phyloP scores from a whole-genome alignment of 1,140 invertebrate genomes.

The Paracyclopina nana region DNA sequence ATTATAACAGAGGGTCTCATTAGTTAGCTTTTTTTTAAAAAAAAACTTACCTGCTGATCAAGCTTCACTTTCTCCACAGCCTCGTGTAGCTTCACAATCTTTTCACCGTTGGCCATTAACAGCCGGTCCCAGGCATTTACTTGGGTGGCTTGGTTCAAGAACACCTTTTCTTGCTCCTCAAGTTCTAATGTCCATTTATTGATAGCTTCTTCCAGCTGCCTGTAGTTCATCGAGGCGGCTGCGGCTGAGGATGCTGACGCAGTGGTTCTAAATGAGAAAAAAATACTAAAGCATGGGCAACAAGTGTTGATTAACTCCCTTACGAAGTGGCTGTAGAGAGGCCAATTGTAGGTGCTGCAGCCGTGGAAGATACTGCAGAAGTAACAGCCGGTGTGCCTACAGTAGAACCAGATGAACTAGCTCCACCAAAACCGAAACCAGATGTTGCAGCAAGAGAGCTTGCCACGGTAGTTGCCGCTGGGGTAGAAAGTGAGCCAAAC shows the following conservation, averaged over 20 bases:
- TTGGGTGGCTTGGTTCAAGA: slow-evolving; percentile 79
- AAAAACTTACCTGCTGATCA: slow-evolving; percentile 39
- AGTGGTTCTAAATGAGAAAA: slow-evolving; percentile 7
- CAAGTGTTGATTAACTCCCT: neutral
- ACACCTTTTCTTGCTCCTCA: slow-evolving; percentile 78
- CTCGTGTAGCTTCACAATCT: slow-evolving; percentile 63
- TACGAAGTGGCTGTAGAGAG: slow-evolving; percentile 4
- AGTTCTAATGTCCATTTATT: slow-evolving; percentile 89
- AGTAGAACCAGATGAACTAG: neutral
- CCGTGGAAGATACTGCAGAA: neutral
- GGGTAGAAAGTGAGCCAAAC: neutral
- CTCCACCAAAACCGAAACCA: neutral
- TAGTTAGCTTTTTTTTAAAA: neutral
- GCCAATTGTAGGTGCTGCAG: neutral
- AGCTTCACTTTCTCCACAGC: slow-evolving; percentile 63
- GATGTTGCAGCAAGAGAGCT: neutral
- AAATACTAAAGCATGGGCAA: neutral
- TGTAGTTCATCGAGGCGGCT: slow-evolving; percentile 46
- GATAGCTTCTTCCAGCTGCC: slow-evolving; percentile 72
- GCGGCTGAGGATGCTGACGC: slow-evolving; percentile 25
- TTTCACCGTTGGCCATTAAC: slow-evolving; percentile 27
- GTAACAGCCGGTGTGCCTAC: neutral
- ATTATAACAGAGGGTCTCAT: too few relatives aligned
- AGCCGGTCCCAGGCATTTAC: slow-evolving; percentile 84
- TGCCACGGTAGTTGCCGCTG: neutral